Conservation (phyloP, 2,888 invertebrate species). For the Monopis laevigella region DNA sequence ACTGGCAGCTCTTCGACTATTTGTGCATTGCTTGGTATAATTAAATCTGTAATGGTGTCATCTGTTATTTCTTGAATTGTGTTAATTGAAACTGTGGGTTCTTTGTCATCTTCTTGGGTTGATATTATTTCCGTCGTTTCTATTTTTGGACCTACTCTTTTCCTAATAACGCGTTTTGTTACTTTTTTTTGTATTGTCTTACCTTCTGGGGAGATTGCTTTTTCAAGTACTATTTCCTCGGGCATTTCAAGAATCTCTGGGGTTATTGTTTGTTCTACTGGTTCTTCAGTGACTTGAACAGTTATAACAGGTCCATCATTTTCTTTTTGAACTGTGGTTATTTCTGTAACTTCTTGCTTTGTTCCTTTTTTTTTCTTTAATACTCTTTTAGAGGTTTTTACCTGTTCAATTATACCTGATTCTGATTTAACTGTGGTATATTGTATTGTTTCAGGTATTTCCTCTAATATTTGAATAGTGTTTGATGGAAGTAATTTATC, state of each 20-base stretch:
- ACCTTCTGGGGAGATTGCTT: slow-evolving; percentile 12
- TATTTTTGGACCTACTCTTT: slow-evolving; percentile 30
- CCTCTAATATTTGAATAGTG: slow-evolving; percentile 18
- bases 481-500: slow-evolving; percentile 17
- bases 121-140: slow-evolving; percentile 44
- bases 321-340: slow-evolving; percentile 30
- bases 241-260: slow-evolving; percentile 11
- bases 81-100: slow-evolving; percentile 27
- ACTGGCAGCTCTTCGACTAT: slow-evolving; percentile 24
- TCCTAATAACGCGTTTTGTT: slow-evolving; percentile 23
- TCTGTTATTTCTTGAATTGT: slow-evolving; percentile 37
- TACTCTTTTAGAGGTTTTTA: slow-evolving; percentile 23
- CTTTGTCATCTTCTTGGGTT: slow-evolving; percentile 41
- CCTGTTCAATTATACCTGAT: slow-evolving; percentile 20
- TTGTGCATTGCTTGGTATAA: slow-evolving; percentile 20
- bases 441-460: slow-evolving; percentile 20
- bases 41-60: slow-evolving; percentile 26
- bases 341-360: slow-evolving; percentile 36
- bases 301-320: slow-evolving; percentile 12
- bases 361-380: slow-evolving; percentile 34
- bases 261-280: slow-evolving; percentile 1
- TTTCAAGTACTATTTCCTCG: slow-evolving; percentile 7
- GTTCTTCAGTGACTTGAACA: slow-evolving; percentile 13
- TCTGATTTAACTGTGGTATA: slow-evolving; percentile 23
- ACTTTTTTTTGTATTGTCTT: slow-evolving; percentile 8